A percentile compares a stretch with the other conserved stretches of the same genome.
Conservation (phyloP, 2,888 invertebrate genomes). For the Urechis unicinctus region DNA sequence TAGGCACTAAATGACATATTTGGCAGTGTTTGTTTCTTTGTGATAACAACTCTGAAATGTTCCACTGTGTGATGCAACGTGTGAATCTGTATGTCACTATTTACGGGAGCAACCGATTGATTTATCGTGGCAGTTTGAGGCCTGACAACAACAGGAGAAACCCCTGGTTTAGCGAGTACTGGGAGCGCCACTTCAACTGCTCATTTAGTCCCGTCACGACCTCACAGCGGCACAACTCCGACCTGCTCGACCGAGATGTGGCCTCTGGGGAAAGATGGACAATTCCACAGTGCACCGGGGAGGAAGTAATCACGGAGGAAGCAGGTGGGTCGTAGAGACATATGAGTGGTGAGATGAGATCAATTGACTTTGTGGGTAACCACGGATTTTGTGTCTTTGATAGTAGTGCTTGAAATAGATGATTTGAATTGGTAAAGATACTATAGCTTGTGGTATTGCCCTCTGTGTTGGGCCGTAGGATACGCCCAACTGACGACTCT, state of each 20-base stretch:
- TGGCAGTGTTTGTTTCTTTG: too few relatives aligned
- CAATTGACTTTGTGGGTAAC: too few relatives aligned
- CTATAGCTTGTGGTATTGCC: too few relatives aligned
- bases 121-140: conserved; percentile 26
- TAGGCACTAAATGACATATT: too few relatives aligned
- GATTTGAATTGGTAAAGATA: too few relatives aligned
- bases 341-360: too few relatives aligned
- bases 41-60: too few relatives aligned
- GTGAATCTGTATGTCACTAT: too few relatives aligned
- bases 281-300: neutral
- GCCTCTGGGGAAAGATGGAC: neutral
- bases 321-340: neutral
- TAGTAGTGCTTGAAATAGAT: too few relatives aligned
- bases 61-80: too few relatives aligned
- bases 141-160: conserved; percentile 36
- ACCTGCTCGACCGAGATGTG: neutral
- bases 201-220: conserved; percentile 7
- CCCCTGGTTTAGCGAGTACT: conserved; percentile 57
- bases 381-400: too few relatives aligned
- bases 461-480: conserved; percentile 1
- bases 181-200: conserved; percentile 52
- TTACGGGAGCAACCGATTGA: neutral
- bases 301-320: neutral
- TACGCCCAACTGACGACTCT: conserved; percentile 25
- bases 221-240: neutral